Conservation (phyloP, 1,140 invertebrate genomes). For the Ips typographus region DNA sequence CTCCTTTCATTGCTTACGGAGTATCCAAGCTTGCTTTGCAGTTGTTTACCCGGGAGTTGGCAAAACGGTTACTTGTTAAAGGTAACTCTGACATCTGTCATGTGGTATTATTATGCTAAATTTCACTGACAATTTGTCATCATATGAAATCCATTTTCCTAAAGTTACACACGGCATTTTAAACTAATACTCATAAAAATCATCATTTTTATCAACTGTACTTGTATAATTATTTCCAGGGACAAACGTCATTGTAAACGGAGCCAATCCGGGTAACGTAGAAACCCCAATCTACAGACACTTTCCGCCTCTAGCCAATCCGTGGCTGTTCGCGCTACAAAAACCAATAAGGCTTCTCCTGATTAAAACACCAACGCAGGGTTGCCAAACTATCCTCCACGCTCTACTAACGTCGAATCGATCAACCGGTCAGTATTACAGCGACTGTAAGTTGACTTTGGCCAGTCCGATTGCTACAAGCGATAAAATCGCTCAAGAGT, state of each 20-base stretch:
- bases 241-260: slow-evolving; percentile 48
- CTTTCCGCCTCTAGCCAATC: slow-evolving; percentile 47
- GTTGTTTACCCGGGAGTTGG: slow-evolving; percentile 46
- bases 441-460: slow-evolving; percentile 43
- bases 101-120: too few relatives aligned
- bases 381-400: slow-evolving; percentile 49
- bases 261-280: slow-evolving; percentile 52
- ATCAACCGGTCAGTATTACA: slow-evolving; percentile 48
- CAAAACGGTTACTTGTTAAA: slow-evolving; percentile 37
- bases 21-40: slow-evolving; percentile 47
- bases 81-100: not conserved
- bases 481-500: slow-evolving; percentile 41
- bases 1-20: slow-evolving; percentile 47
- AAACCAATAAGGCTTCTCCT: slow-evolving; percentile 48
- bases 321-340: slow-evolving; percentile 46
- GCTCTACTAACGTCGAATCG: slow-evolving; percentile 45
- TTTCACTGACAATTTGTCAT: not conserved
- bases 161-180: not conserved
- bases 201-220: slow-evolving; percentile 6
- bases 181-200: not conserved
- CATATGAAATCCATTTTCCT: not conserved
- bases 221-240: slow-evolving; percentile 37
- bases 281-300: slow-evolving; percentile 50
- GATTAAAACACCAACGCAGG: slow-evolving; percentile 49
- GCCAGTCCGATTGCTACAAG: slow-evolving; percentile 41